These are phyloP conservation scores for Rhynchophorus ferrugineus DNA, from an alignment of 1,140 invertebrate genomes.

Conservation along the genomic window DNA sequence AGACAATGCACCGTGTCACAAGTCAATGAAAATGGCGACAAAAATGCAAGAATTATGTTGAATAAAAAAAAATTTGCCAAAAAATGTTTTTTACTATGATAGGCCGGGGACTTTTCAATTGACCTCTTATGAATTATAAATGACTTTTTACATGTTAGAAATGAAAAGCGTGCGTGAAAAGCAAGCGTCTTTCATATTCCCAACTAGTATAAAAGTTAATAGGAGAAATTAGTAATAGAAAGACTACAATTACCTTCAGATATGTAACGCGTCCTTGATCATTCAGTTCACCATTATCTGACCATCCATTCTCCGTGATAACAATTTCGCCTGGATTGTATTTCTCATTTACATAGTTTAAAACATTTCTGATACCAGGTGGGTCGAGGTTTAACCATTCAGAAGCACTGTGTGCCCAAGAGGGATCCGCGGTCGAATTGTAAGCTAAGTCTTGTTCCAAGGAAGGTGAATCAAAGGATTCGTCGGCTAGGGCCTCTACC, in stretches of 20 bases:
- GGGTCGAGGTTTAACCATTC: slow-evolving; percentile 38
- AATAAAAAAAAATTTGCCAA: no score
- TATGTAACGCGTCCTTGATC: slow-evolving; percentile 43
- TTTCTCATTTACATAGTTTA: slow-evolving; percentile 58
- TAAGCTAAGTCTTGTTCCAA: slow-evolving; percentile 1
- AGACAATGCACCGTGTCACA: no score
- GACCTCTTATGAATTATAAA: no score
- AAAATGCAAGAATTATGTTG: no score
- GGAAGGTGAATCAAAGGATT: background rate
- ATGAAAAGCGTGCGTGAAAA: no score
- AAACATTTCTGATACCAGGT: slow-evolving; percentile 57
- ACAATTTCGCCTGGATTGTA: slow-evolving; percentile 49
- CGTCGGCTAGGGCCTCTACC: background rate
- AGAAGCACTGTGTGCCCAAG: slow-evolving; percentile 11
- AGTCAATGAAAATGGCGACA: no score
- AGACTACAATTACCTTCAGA: slow-evolving; percentile 15
- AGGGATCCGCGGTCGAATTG: slow-evolving; percentile 3
- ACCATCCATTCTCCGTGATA: slow-evolving; percentile 56
- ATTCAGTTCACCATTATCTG: slow-evolving; percentile 41
- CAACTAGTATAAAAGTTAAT: no score
- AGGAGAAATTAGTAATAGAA: no score
- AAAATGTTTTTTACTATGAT: no score
- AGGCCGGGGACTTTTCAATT: no score
- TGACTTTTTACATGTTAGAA: no score
- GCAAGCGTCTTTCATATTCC: no score